Evolutionary conservation across 64 coral and sea anemone species (phyloP).

Genomic region (Dendrophyllia cribrosa): DNA sequence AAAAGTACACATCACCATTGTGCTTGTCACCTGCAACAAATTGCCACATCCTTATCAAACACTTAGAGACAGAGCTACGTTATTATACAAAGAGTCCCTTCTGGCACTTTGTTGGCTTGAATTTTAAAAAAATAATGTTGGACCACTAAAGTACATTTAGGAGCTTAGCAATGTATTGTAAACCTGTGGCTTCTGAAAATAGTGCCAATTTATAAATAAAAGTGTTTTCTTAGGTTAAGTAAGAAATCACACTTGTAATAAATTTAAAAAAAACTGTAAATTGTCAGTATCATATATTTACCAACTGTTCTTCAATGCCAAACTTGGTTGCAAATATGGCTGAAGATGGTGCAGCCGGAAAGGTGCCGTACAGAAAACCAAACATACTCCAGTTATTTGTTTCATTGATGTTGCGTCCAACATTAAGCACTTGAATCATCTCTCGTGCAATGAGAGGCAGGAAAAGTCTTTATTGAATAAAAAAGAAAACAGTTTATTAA

Average conservation of each 20-base stretch:
- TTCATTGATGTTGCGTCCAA: conserved; percentile 52
- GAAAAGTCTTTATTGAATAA: conserved; percentile 62
- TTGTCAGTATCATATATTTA: conserved; percentile 1
- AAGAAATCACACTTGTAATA: too few species aligned
- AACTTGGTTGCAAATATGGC: conserved; percentile 80
- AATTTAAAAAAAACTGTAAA: too few species aligned
- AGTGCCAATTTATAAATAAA: too few species aligned
- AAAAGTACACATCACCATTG: conserved; percentile 83
- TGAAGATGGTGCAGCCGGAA: conserved; percentile 90
- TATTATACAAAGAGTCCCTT: too few species aligned
- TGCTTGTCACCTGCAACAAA: conserved; percentile 71
- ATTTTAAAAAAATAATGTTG: not conserved
- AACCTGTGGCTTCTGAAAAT: too few species aligned
- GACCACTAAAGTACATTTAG: too few species aligned
- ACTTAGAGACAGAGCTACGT: too few species aligned
- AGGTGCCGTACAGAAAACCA: conserved; percentile 92
- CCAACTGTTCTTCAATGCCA: conserved; percentile 78
- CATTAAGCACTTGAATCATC: conserved; percentile 70
- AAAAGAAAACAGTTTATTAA: not conserved
- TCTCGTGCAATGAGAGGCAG: conserved; percentile 83
- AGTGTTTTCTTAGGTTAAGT: too few species aligned
- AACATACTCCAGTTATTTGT: conserved; percentile 87
- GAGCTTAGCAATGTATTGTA: too few species aligned
- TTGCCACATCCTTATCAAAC: not conserved
- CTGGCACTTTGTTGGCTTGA: not conserved